These are phyloP conservation scores for Neomorphus geoffroyi DNA, from an alignment of 2,797 vertebrate genomes.

Conservation along the genomic window DNA sequence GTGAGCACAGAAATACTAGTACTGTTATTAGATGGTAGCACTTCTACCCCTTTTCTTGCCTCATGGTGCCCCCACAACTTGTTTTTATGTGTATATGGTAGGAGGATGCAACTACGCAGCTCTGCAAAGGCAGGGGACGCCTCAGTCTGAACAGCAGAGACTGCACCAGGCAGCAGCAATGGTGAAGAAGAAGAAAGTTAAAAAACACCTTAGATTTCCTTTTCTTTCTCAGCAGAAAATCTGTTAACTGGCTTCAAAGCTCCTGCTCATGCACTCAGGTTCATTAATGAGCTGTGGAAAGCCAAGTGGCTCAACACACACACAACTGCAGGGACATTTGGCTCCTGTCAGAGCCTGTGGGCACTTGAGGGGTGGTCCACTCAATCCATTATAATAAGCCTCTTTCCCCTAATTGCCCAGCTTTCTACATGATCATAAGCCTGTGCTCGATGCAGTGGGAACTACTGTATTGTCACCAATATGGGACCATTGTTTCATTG, in stretches of 20 bases:
- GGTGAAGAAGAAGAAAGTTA: background rate
- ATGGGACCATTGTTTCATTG: background rate
- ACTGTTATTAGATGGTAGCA: background rate
- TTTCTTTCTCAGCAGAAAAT: background rate
- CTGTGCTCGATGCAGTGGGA: background rate
- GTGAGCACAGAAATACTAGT: background rate
- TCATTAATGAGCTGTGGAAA: background rate
- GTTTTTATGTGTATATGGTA: background rate
- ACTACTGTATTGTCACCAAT: background rate
- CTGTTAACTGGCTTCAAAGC: background rate
- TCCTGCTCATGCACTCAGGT: background rate
- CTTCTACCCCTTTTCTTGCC: background rate
- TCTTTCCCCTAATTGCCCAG: background rate
- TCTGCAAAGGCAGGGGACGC: background rate
- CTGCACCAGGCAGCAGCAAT: background rate
- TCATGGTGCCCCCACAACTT: background rate
- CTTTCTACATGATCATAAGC: background rate
- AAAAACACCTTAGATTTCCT: background rate
- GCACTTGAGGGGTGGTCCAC: background rate
- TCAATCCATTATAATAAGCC: background rate
- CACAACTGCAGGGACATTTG: background rate
- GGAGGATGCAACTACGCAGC: background rate
- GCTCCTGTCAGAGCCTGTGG: background rate
- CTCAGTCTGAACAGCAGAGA: background rate
- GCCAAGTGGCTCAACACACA: slow-evolving; percentile 3